phyloP scores from a whole-genome alignment of 2,797 vertebrate species.

The Trichosurus vulpecula region DNA sequence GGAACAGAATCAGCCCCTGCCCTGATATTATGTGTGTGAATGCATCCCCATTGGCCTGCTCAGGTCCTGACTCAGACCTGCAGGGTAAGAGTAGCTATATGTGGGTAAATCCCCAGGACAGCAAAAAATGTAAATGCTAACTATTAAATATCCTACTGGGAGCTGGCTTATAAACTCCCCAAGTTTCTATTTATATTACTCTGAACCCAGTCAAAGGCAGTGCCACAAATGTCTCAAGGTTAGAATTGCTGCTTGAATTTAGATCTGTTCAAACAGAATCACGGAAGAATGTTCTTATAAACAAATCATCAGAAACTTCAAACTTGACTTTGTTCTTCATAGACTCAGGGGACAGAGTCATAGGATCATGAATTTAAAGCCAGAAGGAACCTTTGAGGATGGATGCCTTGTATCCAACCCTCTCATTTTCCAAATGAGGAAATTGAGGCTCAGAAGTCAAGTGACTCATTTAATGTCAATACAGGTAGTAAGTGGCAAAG shows the following conservation, averaged over 20 bases:
- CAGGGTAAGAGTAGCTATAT: background rate
- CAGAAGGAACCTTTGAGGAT: background rate
- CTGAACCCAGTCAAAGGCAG: background rate
- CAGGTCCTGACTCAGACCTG: background rate
- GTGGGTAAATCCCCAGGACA: background rate
- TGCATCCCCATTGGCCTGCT: background rate
- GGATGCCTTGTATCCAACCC: background rate
- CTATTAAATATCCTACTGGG: background rate
- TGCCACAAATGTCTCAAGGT: background rate
- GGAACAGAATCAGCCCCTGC: background rate
- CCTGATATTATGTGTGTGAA: background rate
- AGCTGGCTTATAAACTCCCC: slow-evolving; percentile 6
- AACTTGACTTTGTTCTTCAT: slow-evolving; percentile 11
- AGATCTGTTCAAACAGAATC: slow-evolving; percentile 5
- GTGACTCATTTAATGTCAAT: background rate
- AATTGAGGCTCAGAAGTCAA: background rate
- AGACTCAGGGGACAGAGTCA: background rate
- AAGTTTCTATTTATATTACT: slow-evolving; percentile 7
- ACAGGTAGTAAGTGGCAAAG: background rate
- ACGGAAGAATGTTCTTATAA: background rate
- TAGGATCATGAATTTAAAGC: background rate
- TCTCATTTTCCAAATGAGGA: background rate
- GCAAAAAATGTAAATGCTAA: background rate
- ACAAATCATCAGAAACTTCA: slow-evolving; percentile 19
- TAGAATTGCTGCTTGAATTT: slow-evolving; percentile 34